These are phyloP conservation scores for Thalpophila matura DNA, from an alignment of 2,888 invertebrate species.

Conservation along the genomic window DNA sequence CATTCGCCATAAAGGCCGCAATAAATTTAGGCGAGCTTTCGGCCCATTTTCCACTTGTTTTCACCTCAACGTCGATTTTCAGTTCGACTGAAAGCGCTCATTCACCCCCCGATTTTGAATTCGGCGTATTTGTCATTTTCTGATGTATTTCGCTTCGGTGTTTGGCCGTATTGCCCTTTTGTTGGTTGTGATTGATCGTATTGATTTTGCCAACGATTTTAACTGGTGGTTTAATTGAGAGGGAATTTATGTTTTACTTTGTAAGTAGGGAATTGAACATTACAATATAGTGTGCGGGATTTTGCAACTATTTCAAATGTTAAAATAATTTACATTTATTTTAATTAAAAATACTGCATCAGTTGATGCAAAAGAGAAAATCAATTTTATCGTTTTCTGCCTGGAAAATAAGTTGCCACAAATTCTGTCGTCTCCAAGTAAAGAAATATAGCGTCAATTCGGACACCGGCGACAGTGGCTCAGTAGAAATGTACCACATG, in stretches of 20 bases:
- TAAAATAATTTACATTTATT: not conserved
- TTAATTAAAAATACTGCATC: not conserved
- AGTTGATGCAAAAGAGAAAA: too few species aligned
- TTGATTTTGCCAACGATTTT: conserved; percentile 53
- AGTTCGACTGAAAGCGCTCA: conserved; percentile 63
- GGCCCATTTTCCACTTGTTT: conserved; percentile 84
- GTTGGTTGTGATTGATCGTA: conserved; percentile 62
- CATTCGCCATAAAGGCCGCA: conserved; percentile 75
- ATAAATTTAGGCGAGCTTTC: conserved; percentile 78
- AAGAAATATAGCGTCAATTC: too few species aligned
- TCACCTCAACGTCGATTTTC: conserved; percentile 77
- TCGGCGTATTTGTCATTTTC: conserved; percentile 71
- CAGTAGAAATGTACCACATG: too few species aligned
- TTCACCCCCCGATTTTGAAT: conserved; percentile 66
- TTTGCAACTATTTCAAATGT: not conserved
- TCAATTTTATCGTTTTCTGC: too few species aligned
- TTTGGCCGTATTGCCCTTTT: conserved; percentile 60
- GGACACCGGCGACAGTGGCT: too few species aligned
- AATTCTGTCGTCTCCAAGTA: too few species aligned
- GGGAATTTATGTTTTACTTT: conserved; percentile 33
- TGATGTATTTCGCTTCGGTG: conserved; percentile 65
- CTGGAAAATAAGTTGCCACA: too few species aligned
- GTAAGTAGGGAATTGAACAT: conserved; percentile 29
- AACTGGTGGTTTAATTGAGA: conserved; percentile 49
- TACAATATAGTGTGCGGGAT: not conserved